These are phyloP conservation scores for Buphagus erythrorhynchus DNA, from an alignment of 2,797 vertebrate species.

Conservation along the genomic window DNA sequence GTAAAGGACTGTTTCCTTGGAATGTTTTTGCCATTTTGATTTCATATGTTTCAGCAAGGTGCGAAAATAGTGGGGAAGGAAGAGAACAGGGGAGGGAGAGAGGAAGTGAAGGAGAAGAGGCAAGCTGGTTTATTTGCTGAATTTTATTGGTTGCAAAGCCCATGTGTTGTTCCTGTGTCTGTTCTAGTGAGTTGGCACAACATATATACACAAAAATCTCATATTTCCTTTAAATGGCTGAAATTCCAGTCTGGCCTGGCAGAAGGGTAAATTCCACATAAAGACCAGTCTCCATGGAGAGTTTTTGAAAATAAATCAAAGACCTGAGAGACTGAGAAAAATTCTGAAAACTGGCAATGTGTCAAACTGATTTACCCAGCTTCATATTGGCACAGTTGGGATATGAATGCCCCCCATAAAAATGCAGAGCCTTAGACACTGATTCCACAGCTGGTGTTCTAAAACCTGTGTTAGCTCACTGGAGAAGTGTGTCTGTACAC, in stretches of 20 bases:
- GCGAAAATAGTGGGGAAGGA: not conserved
- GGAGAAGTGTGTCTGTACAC: not conserved
- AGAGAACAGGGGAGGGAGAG: not conserved
- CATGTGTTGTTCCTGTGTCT: not conserved
- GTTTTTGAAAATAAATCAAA: slow-evolving; percentile 12
- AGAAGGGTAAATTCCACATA: not conserved
- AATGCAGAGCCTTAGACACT: not conserved
- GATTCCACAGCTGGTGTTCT: not conserved
- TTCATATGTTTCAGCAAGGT: not conserved
- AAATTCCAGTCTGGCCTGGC: slow-evolving; percentile 27
- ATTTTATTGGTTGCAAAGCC: not conserved
- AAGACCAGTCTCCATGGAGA: not conserved
- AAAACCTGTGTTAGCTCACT: not conserved
- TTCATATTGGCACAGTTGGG: not conserved
- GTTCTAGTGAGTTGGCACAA: not conserved
- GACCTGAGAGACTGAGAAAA: not conserved
- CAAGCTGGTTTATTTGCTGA: not conserved
- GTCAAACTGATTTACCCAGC: not conserved
- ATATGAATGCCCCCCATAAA: not conserved
- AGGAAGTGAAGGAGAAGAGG: not conserved
- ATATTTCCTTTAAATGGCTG: not conserved
- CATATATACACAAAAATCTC: not conserved
- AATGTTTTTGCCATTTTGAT: not conserved
- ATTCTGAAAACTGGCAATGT: not conserved
- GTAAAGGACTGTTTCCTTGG: not conserved